A percentile compares a stretch with the other conserved stretches of the same genome.
Conservation (phyloP, 2,797 vertebrate species). For the Darevskia nairensis region DNA sequence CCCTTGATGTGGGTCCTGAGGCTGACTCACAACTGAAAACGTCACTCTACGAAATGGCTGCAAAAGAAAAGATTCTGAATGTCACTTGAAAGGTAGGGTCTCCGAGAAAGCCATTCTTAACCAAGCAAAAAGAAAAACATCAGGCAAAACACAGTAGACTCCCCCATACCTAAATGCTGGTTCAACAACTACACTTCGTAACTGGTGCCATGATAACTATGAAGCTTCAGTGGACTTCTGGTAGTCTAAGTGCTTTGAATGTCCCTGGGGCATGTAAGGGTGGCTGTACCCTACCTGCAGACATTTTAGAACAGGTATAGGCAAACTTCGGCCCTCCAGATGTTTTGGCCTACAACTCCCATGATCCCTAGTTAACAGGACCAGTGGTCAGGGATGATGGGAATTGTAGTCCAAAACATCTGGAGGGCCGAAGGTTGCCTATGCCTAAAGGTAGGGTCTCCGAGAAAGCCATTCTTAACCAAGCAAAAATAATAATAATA, state of each 20-base stretch:
- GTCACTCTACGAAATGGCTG: conserved; percentile 99
- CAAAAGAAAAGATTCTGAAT: conserved; percentile 98
- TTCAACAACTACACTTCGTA: background rate
- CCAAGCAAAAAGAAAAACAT: conserved; percentile 65
- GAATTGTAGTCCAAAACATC: too few species aligned
- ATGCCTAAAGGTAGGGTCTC: conserved; percentile 52
- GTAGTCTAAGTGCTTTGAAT: background rate
- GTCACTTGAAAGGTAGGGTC: conserved; percentile 84
- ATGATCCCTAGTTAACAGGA: too few species aligned
- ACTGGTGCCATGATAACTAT: background rate
- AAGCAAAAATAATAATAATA: conserved; percentile 56
- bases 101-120: conserved; percentile 73
- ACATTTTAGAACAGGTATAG: too few species aligned
- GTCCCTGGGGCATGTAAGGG: background rate
- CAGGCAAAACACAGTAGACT: conserved; percentile 34
- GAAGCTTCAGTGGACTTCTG: background rate
- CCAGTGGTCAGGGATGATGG: too few species aligned
- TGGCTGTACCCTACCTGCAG: background rate
- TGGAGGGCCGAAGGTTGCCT: too few species aligned
- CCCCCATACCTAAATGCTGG: background rate
- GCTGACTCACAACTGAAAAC: conserved; percentile 99
- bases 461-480: conserved; percentile 72
- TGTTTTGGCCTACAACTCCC: too few species aligned
- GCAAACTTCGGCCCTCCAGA: too few species aligned
- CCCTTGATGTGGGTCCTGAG: conserved; percentile 99